Base-by-base conservation (phyloP, 2,113 vertebrate genomes). In the Leptosomus discolor region DNA sequence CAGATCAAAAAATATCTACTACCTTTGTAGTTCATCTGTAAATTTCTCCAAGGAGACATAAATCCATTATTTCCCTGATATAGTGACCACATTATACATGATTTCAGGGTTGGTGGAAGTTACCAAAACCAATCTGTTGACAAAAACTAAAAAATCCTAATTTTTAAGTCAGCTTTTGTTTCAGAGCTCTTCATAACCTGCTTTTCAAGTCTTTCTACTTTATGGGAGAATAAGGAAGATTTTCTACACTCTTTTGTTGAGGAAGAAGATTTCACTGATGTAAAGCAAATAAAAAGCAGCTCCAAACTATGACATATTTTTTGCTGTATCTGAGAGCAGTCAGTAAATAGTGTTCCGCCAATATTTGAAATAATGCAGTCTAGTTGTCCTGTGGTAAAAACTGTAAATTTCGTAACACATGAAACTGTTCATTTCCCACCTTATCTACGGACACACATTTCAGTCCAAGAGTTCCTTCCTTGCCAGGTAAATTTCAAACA, bases 401-500 rank as follows among this genome's bases (percentile, higher is more conserved):
- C 15, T 79, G 41, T 80, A 92, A 70, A 90, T 97, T 97, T 97
- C 22, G 0, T 94, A 96, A 94, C 54, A 94, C 90, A 88, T 45
- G 53, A 78, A 73, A 64, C 57, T 93, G 79, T 68, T 92, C 65
- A 71, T 95, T 94, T 97, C 91, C 81, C 90, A 84, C 96, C 84
- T 97, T 96, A 96, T 96, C 96, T 96, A 34, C 90, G 89, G 91
- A 94, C 22, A 39, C 53, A 91, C 46, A 41, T 87, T 93, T 88
- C 69, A 85, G 70, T 74, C 81, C 90, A 96, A 95, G 60, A 53
- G n/a, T 63, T 94, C 54, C 85, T 96, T 96, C 73, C 71, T 92
- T 96, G 95, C 89, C 96, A 96, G 95, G 93, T 98, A 92, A 95
- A 85, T 78, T 96, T 96, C 82, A 94, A 94, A 63, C 65, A 45